phyloP scores from a whole-genome alignment of 2,888 invertebrate species.

The Dicycla oo region DNA sequence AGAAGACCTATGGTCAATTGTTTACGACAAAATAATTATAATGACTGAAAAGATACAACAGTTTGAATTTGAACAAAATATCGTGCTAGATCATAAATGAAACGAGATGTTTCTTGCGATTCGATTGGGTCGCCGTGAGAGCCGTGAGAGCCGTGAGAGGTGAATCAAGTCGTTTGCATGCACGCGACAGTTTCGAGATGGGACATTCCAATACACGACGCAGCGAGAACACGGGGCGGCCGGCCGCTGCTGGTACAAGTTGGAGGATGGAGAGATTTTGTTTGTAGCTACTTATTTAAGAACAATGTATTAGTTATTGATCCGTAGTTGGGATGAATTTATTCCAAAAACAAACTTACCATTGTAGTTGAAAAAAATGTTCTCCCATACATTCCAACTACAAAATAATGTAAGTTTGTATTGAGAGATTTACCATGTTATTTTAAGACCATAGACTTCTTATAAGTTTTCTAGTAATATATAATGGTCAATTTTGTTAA shows the following conservation, averaged over 20 bases:
- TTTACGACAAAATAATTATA: background rate
- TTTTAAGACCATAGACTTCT: no score
- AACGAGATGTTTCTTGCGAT: constrained; percentile 22
- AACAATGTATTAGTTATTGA: no score
- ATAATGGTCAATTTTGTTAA: no score
- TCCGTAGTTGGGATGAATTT: no score
- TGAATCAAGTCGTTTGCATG: constrained; percentile 72
- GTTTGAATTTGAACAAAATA: constrained; percentile 13
- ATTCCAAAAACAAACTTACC: no score
- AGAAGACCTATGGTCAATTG: background rate
- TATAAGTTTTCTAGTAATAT: no score
- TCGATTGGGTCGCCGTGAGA: constrained; percentile 16
- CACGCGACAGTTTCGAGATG: constrained; percentile 61
- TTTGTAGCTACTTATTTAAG: no score
- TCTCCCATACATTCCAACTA: no score
- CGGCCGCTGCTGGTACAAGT: constrained; percentile 19
- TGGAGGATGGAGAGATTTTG: background rate
- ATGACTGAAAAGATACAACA: background rate
- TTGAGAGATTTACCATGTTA: no score
- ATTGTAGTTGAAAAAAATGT: no score
- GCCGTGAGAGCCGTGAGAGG: constrained; percentile 30
- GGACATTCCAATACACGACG: constrained; percentile 64
- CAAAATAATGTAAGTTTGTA: no score
- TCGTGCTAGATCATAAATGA: constrained; percentile 11
- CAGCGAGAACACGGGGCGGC: constrained; percentile 8